Conservation (phyloP, 2,888 invertebrate species). For the Lasioglossum zephyrum region DNA sequence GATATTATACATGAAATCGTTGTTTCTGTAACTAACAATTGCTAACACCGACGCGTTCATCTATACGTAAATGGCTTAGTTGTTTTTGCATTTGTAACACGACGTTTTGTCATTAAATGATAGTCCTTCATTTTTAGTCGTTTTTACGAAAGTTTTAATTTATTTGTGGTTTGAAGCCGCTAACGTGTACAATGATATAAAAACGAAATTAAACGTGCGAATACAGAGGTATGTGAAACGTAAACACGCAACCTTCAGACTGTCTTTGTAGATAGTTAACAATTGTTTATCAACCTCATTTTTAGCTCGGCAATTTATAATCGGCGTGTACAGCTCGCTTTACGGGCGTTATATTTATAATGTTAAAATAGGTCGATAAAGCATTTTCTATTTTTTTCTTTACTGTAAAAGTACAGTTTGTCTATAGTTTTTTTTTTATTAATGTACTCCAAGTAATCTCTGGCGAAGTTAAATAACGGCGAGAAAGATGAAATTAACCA, state of each 20-base stretch:
- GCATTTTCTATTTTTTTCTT: constrained; percentile 46
- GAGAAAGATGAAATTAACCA: neutral
- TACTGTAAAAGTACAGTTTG: neutral
- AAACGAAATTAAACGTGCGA: constrained; percentile 1
- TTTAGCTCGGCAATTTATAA: constrained; percentile 14
- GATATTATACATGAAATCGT: neutral
- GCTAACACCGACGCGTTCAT: neutral
- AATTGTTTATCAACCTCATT: constrained; percentile 7
- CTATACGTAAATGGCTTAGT: neutral
- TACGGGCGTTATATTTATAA: constrained; percentile 40
- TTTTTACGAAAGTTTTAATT: constrained; percentile 1
- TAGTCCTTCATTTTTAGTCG: neutral
- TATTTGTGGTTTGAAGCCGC: neutral
- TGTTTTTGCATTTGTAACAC: neutral
- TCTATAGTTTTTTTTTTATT: constrained; percentile 8
- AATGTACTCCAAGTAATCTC: constrained; percentile 14
- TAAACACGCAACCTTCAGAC: neutral
- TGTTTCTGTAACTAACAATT: neutral
- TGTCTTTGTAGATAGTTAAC: neutral
- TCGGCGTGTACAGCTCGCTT: constrained; percentile 1
- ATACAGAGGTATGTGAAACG: neutral
- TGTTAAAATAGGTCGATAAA: constrained; percentile 43
- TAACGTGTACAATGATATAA: neutral
- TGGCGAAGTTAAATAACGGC: constrained; percentile 20
- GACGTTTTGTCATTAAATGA: neutral